Percentiles rank a stretch among this genome's conserved stretches.
phyloP scores from a whole-genome alignment of 92 coral and sea anemone species.

The Paramuricea clavata region DNA sequence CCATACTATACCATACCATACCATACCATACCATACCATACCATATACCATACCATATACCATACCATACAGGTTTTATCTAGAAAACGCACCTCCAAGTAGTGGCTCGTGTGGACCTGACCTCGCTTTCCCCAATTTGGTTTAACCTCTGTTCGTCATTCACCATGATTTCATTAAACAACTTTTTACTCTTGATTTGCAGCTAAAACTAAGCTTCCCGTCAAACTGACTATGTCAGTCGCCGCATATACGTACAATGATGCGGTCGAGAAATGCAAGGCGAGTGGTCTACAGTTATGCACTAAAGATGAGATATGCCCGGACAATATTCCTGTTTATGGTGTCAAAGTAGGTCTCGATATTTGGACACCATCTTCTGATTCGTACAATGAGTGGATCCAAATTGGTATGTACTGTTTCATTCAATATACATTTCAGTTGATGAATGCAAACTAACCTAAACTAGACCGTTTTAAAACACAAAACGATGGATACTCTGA shows the following conservation, averaged over 20 bases:
- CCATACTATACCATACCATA: no score
- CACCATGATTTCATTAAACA: no score
- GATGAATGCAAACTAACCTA: neutral
- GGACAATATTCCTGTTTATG: neutral
- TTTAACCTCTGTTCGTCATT: no score
- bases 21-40: no score
- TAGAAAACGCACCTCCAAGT: no score
- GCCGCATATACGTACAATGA: neutral
- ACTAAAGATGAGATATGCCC: neutral
- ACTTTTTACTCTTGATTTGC: neutral
- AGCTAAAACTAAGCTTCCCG: neutral
- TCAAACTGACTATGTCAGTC: neutral
- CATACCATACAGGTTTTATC: no score
- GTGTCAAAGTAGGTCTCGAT: neutral
- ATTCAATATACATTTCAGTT: neutral
- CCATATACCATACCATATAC: no score
- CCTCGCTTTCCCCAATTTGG: no score
- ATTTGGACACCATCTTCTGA: neutral
- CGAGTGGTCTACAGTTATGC: neutral
- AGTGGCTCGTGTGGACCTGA: no score
- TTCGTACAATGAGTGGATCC: constrained; percentile 2
- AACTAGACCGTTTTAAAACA: no score
- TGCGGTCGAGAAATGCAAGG: neutral
- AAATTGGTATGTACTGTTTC: neutral
- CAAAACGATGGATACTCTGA: no score